Conservation (phyloP, 2,888 invertebrate species). For the Carterocephalus palaemon region DNA sequence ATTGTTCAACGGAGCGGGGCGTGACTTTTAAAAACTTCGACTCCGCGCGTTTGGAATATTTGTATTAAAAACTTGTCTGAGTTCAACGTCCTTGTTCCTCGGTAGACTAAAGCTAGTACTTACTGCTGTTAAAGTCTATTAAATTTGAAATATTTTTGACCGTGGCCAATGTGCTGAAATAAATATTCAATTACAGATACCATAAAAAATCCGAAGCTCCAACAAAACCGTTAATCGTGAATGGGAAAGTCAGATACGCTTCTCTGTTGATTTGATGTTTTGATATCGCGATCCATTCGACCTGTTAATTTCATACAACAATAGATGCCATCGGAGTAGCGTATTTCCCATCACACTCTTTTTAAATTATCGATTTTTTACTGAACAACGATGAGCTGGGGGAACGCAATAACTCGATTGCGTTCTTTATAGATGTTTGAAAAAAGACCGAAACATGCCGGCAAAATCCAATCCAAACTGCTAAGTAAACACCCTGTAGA, state of each 20-base stretch:
- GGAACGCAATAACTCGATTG: slow-evolving; percentile 36
- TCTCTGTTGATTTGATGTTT: slow-evolving; percentile 65
- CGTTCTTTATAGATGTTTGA: slow-evolving; percentile 14
- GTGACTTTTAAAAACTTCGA: slow-evolving; percentile 66
- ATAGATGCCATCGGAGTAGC: slow-evolving; percentile 48
- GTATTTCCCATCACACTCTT: slow-evolving; percentile 58
- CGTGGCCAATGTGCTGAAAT: not conserved
- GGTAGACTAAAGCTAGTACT: too few relatives aligned
- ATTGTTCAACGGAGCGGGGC: slow-evolving; percentile 63
- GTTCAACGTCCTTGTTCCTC: slow-evolving; percentile 27
- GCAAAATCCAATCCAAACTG: slow-evolving; percentile 64
- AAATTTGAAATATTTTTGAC: too few relatives aligned
- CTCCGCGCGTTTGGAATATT: slow-evolving; percentile 49
- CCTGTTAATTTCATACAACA: slow-evolving; percentile 66
- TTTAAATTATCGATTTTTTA: slow-evolving; percentile 66
- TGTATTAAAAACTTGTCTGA: slow-evolving; percentile 49
- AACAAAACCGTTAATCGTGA: slow-evolving; percentile 54
- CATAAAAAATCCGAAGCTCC: slow-evolving; percentile 28
- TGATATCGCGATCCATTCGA: slow-evolving; percentile 61
- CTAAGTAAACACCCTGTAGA: slow-evolving; percentile 63
- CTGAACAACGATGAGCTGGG: slow-evolving; percentile 46
- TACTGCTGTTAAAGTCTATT: too few relatives aligned
- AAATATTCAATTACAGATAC: slow-evolving; percentile 9
- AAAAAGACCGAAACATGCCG: slow-evolving; percentile 2
- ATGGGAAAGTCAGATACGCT: slow-evolving; percentile 55